phyloP scores from a whole-genome alignment of 2,797 vertebrate genomes.

The Emydoidea blandingii region DNA sequence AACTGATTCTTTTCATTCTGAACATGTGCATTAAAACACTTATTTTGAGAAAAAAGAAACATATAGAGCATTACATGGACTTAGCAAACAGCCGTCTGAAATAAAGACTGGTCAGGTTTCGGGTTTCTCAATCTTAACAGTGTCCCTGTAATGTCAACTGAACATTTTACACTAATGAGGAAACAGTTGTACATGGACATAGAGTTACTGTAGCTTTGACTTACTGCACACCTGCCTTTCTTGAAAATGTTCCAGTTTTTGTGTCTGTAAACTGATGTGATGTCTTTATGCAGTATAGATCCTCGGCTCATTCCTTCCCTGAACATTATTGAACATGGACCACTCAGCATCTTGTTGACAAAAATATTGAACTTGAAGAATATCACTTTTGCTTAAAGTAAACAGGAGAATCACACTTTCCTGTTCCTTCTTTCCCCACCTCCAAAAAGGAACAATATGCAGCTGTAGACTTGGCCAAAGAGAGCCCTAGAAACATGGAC shows the following conservation, averaged over 20 bases:
- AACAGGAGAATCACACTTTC: neutral
- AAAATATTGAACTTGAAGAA: slow-evolving; percentile 13
- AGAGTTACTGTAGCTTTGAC: slow-evolving; percentile 49
- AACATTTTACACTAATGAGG: slow-evolving; percentile 44
- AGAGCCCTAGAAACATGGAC: neutral
- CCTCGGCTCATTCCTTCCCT: slow-evolving; percentile 23
- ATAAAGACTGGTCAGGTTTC: slow-evolving; percentile 20
- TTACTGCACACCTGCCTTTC: slow-evolving; percentile 65
- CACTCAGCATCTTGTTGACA: slow-evolving; percentile 39
- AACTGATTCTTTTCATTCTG: neutral
- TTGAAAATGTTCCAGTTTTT: slow-evolving; percentile 66
- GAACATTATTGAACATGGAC: slow-evolving; percentile 36
- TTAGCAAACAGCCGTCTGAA: neutral
- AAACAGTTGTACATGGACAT: slow-evolving; percentile 57
- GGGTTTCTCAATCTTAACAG: slow-evolving; percentile 6
- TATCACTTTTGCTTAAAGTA: neutral
- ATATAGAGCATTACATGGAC: neutral
- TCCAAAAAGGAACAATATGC: neutral
- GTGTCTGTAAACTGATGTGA: slow-evolving; percentile 49
- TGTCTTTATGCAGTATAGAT: slow-evolving; percentile 37
- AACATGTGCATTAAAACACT: neutral
- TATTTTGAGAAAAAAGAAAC: neutral
- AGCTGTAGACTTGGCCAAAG: neutral
- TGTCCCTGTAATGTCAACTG: slow-evolving; percentile 44
- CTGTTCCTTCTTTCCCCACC: neutral